Evolutionary conservation across 2,113 vertebrate species (phyloP), one percentile per base, ranked within the genome.

Genomic region (Gallinago media): DNA sequence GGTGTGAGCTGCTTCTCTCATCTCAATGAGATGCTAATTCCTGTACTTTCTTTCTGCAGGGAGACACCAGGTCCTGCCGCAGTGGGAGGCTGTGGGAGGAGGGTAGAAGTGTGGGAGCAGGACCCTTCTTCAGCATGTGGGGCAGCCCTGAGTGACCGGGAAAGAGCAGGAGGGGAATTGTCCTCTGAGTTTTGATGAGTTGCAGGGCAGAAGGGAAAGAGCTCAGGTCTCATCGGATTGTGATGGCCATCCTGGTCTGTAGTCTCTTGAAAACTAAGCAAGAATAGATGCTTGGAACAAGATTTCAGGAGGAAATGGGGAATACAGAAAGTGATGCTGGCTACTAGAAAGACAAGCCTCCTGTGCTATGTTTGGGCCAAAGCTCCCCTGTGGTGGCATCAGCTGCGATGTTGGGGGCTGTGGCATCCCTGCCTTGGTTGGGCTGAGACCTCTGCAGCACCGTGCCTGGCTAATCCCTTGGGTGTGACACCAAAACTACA

Each of bases 1-100:
- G 25, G 31, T 79, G 40, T 62, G 58, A 95, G 77, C 71, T 82
- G 74, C 58, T 79, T 46, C 70, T 62, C 40, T 46, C 87, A 91
- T 89, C 25, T 85, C 74, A 93, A 62, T 85, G 84, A 92, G 84
- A 87, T 87, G 83, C n/a, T 91, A 89, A 95, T 84, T 86, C 56
- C 32, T 1, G 2, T 20, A 23, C 12, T 68, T 8, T 56, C 8
- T 68, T 76, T 86, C 84, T 31, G n/a, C 21, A 4, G 73, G 13
- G 49, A 42, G 12, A 56, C 8, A 11, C 27, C 4, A 9, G 44
- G 52, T 85, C 47, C 44, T 2, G 2, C 12, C 0, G 2, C 62
- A 73, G 40, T 0, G 0, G 58, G 26, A 61, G 34, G 61, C 31
- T 26, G n/a, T 38, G 47, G 76, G 27, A 87, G 19, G 0, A 6